These are phyloP conservation scores for Vanessa cardui DNA, from an alignment of 2,888 invertebrate species.

Conservation along the genomic window DNA sequence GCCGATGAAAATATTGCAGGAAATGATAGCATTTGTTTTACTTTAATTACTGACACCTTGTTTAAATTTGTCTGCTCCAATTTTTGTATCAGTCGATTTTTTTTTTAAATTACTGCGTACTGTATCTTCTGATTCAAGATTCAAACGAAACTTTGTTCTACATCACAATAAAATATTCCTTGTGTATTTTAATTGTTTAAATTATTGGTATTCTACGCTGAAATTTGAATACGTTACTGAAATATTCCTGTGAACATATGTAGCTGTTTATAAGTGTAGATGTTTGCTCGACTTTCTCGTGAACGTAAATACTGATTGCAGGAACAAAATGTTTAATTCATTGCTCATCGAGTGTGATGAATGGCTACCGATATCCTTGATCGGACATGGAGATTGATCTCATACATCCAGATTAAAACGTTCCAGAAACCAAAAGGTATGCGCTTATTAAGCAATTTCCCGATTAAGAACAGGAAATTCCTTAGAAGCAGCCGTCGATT, in stretches of 20 bases:
- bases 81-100: not conserved
- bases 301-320: conserved; percentile 3
- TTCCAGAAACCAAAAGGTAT: conserved; percentile 54
- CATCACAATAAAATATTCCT: not conserved
- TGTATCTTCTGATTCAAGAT: not conserved
- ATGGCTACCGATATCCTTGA: conserved; percentile 34
- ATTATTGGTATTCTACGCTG: not conserved
- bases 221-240: not conserved
- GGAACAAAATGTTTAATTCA: conserved; percentile 12
- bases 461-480: conserved; percentile 75
- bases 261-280: not conserved
- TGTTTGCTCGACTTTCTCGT: not conserved
- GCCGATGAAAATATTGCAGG: conserved; percentile 53
- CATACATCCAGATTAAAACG: conserved; percentile 52
- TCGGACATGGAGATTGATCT: conserved; percentile 50
- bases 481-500: conserved; percentile 68
- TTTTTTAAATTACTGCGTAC: not conserved
- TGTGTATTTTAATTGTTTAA: not conserved
- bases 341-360: conserved; percentile 3
- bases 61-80: not conserved
- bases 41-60: conserved; percentile 23
- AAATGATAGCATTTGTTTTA: conserved; percentile 29
- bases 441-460: conserved; percentile 63
- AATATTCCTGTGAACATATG: not conserved
- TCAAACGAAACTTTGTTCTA: not conserved